phyloP scores from a whole-genome alignment of 2,797 vertebrate genomes.

The Taenioides sp. region DNA sequence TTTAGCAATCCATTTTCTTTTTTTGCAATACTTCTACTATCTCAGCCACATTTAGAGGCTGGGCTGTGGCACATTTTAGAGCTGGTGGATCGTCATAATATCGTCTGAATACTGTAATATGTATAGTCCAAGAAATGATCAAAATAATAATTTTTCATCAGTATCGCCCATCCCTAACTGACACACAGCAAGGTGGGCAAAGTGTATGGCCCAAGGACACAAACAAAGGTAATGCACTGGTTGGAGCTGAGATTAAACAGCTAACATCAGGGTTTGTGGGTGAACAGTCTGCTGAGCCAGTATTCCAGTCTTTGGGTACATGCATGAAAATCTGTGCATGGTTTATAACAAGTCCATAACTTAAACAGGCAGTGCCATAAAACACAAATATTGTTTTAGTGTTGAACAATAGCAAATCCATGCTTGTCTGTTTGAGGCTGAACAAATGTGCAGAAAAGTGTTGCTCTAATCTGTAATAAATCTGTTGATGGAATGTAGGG shows the following conservation, averaged over 20 bases:
- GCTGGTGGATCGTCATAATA: too few relatives aligned
- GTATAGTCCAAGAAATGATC: not conserved
- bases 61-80: too few relatives aligned
- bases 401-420: not conserved
- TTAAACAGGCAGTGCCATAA: too few relatives aligned
- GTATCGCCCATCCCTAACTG: too few relatives aligned
- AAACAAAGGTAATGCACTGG: not conserved
- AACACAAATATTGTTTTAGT: not conserved
- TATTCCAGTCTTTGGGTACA: too few relatives aligned
- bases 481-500: constrained; percentile 38
- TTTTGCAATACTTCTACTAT: not conserved
- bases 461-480: constrained; percentile 19
- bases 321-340: too few relatives aligned
- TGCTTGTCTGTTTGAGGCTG: not conserved
- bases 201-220: too few relatives aligned
- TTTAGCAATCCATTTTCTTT: too few relatives aligned
- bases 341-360: too few relatives aligned
- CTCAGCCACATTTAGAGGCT: too few relatives aligned
- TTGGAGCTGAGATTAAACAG: not conserved
- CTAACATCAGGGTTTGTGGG: not conserved
- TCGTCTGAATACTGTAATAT: not conserved
- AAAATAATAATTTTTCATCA: too few relatives aligned
- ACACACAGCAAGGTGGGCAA: too few relatives aligned
- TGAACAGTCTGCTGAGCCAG: not conserved
- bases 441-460: not conserved